Percentiles rank a stretch among this genome's conserved stretches.
These are phyloP conservation scores for Sturnira hondurensis DNA, from an alignment of 2,113 vertebrate species.

Conservation along the genomic window DNA sequence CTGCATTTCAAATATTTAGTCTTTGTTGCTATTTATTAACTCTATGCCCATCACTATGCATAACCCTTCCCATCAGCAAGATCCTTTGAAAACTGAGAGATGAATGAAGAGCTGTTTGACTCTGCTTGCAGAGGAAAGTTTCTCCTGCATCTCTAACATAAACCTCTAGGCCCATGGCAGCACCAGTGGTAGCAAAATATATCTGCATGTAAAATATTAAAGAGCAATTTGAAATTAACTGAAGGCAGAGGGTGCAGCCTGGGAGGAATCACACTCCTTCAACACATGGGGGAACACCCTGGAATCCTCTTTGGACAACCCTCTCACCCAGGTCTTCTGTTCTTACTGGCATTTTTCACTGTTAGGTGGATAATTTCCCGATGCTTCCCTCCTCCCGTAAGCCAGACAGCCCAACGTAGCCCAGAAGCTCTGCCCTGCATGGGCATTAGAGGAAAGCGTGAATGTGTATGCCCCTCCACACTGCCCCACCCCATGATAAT, in stretches of 20 bases:
- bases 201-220: neutral
- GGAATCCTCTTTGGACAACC: neutral
- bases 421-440: neutral
- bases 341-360: neutral
- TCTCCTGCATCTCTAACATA: neutral
- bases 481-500: neutral
- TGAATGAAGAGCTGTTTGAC: neutral
- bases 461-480: neutral
- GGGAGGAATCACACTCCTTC: neutral
- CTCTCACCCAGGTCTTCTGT: neutral
- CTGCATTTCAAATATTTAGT: neutral
- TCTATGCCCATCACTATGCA: neutral
- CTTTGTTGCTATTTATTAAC: neutral
- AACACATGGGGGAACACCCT: neutral
- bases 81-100: neutral
- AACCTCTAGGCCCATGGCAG: neutral
- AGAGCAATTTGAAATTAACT: neutral
- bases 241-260: neutral
- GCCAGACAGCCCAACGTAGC: neutral
- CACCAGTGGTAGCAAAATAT: neutral
- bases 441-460: neutral
- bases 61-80: neutral
- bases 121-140: neutral
- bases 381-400: neutral
- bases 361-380: neutral